These are phyloP conservation scores for Carduelis carduelis DNA, from an alignment of 2,797 vertebrate species.

Conservation along the genomic window DNA sequence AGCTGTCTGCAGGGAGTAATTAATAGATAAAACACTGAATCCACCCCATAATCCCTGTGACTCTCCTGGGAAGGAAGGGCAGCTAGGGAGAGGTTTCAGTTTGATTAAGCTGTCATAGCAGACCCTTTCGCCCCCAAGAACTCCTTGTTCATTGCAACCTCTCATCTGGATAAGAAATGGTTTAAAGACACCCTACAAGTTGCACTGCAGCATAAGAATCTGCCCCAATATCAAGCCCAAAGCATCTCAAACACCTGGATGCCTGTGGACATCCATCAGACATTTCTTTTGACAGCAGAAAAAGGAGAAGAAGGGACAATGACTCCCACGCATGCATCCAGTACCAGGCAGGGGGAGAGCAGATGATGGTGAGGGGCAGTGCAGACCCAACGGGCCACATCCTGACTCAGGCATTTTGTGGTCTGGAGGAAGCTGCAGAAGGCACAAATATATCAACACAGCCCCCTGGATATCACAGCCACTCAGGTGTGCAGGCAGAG, in stretches of 20 bases:
- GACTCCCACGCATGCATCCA: accelerated
- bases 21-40: neutral
- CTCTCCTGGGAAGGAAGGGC: neutral
- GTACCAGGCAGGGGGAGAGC: neutral
- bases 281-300: neutral
- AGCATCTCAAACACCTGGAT: neutral
- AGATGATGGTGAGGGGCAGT: neutral
- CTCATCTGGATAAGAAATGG: neutral
- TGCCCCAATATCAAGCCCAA: neutral
- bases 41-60: neutral
- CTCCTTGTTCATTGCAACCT: neutral
- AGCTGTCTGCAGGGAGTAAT: neutral
- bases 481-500: accelerated
- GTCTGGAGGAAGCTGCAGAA: neutral
- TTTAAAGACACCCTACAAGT: neutral
- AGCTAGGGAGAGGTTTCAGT: neutral
- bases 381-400: neutral
- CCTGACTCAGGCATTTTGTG: neutral
- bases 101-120: neutral
- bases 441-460: accelerated
- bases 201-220: neutral
- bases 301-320: neutral
- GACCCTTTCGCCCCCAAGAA: accelerated
- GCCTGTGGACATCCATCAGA: neutral
- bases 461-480: neutral